phyloP scores from a whole-genome alignment of 1,140 invertebrate genomes.

The Drosophila baimaii region DNA sequence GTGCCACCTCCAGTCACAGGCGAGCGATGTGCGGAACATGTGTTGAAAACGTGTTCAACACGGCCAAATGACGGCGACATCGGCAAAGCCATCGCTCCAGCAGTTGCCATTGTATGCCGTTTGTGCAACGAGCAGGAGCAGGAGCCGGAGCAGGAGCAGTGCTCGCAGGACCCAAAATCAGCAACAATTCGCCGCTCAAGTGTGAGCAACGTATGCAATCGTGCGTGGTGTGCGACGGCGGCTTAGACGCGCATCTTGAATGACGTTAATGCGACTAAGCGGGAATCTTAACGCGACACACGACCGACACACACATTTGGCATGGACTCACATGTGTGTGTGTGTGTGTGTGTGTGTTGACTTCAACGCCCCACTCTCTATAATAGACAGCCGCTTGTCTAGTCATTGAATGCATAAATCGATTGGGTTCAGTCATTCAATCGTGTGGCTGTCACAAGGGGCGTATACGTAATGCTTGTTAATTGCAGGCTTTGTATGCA shows the following conservation, averaged over 20 bases:
- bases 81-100: conserved; percentile 32
- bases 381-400: conserved; percentile 43
- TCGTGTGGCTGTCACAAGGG: conserved; percentile 9
- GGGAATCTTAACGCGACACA: conserved; percentile 57
- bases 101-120: conserved; percentile 58
- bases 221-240: conserved; percentile 48
- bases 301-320: conserved; percentile 10
- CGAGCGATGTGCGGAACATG: conserved; percentile 70
- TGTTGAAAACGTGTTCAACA: conserved; percentile 81
- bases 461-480: conserved; percentile 63
- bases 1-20: conserved; percentile 49
- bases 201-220: conserved; percentile 55
- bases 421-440: conserved; percentile 31
- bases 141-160: conserved; percentile 1
- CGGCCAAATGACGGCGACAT: conserved; percentile 65
- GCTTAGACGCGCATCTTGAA: conserved; percentile 72
- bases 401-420: conserved; percentile 23
- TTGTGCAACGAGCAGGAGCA: conserved; percentile 63
- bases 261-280: conserved; percentile 77
- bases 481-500: conserved; percentile 54
- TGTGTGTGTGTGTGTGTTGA: neutral
- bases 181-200: conserved; percentile 57
- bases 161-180: conserved; percentile 43
- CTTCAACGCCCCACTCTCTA: conserved; percentile 2
- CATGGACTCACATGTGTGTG: neutral